Conservation (phyloP, 2,113 vertebrate genomes). For the Australoheros scitulus region DNA sequence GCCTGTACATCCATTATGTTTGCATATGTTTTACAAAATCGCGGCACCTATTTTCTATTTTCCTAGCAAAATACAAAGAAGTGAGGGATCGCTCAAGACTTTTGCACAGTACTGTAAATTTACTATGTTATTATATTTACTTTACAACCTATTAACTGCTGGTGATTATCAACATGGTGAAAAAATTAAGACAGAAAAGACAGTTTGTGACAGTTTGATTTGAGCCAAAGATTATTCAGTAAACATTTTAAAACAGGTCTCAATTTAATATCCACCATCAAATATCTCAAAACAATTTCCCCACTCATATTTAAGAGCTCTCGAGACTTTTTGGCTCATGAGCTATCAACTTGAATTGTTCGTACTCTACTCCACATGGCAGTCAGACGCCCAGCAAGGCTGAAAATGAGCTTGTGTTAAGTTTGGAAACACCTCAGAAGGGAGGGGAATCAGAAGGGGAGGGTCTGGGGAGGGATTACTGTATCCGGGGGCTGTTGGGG, state of each 20-base stretch:
- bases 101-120: conserved; percentile 1
- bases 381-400: conserved; percentile 22
- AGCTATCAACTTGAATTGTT: conserved; percentile 30
- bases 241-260: conserved; percentile 1
- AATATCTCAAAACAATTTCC: conserved; percentile 1
- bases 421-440: conserved; percentile 67
- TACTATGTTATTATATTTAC: not conserved
- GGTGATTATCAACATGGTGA: conserved; percentile 7
- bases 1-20: not conserved
- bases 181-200: not conserved
- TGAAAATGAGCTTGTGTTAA: conserved; percentile 56
- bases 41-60: not conserved
- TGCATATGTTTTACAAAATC: not conserved
- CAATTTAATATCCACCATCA: not conserved
- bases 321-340: not conserved
- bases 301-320: not conserved
- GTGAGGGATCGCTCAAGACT: not conserved
- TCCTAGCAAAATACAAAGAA: not conserved
- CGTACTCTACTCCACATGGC: conserved; percentile 40
- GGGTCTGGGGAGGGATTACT: conserved; percentile 67
- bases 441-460: conserved; percentile 37
- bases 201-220: conserved; percentile 18
- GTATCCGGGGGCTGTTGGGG: conserved; percentile 61
- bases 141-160: conserved; percentile 4
- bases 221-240: not conserved